Base-by-base conservation (phyloP, 2,888 invertebrate species). In the Tetheella fluctuosa region DNA sequence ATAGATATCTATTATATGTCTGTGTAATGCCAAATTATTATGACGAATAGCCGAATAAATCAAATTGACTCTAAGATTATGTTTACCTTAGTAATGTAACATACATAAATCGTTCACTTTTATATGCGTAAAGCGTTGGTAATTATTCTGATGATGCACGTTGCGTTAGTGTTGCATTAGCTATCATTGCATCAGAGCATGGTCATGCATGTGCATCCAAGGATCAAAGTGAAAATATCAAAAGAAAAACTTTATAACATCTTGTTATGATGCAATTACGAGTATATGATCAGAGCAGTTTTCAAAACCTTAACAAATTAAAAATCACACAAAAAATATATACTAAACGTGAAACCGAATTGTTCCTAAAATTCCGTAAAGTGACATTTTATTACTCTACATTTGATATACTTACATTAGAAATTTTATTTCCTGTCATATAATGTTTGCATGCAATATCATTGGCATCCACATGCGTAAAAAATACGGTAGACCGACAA, bases 131-230 rank as follows among this genome's bases (percentile, higher is more conserved):
- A 48, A 42, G 20, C 10, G 48, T 48, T n/a, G 60, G 60, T 70
- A 70, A 72, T 69, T 68, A 71, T 63, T 67, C 62, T 13, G 58
- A 66, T 55, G 65, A 65, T 62, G 59, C 60, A 65, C 48, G 20
- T 65, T 65, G 67, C 71, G 62, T 67, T 69, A 59, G 62, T 56
- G 62, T 63, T 73, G 68, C 74, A 66, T 65, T 66, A n/a, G 64
- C 63, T 20, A n/a, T n/a, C n/a, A 60, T 72, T 72, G 64, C 67
- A 62, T 69, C 71, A 74, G 63, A 52, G 54, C 54, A 23, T 37
- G 57, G 67, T 54, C 48, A 48, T 20, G 48, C 57, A 42, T 55
- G 64, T 73, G 69, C 71, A 68, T 59, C 59, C 61, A 63, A 66
- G 64, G 62, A 69, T 63, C 57, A 58, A 52, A 63, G 67, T 67